Percentiles rank a stretch among this genome's conserved stretches.
These are phyloP conservation scores for Urocynchramus pylzowi DNA, from an alignment of 2,113 vertebrate species.

Conservation along the genomic window DNA sequence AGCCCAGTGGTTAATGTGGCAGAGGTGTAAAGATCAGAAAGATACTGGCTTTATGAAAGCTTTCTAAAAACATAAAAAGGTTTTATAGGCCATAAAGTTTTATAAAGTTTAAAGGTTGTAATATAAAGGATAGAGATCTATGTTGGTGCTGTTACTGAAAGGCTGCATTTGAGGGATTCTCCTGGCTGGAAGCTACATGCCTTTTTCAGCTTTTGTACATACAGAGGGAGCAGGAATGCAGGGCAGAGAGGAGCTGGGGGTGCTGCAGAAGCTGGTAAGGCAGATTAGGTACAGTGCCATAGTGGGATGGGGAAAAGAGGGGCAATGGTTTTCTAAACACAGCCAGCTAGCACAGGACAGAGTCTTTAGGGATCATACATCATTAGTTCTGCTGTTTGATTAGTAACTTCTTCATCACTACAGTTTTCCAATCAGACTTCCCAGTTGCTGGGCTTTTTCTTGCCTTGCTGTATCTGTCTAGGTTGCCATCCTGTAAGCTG, in stretches of 20 bases:
- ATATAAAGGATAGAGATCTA: background rate
- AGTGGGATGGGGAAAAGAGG: background rate
- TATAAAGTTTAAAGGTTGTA: background rate
- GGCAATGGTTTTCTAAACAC: background rate
- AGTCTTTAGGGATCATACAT: background rate
- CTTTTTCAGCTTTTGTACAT: background rate
- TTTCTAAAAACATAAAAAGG: background rate
- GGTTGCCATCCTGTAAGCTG: background rate
- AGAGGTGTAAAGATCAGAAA: background rate
- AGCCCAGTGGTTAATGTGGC: background rate
- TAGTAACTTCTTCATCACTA: background rate
- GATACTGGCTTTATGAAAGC: background rate
- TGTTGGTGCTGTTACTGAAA: background rate
- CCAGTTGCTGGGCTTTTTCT: background rate
- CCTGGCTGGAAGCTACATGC: rapidly evolving
- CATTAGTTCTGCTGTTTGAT: background rate
- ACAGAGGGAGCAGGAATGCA: background rate
- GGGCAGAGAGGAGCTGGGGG: background rate
- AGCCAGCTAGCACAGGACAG: background rate
- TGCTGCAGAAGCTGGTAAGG: background rate
- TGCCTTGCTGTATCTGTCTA: background rate
- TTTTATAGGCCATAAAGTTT: background rate
- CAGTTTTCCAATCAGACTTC: background rate
- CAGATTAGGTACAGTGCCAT: background rate
- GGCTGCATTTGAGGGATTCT: background rate